Base-by-base conservation (phyloP, 1,140 invertebrate species). In the Adelges cooleyi region DNA sequence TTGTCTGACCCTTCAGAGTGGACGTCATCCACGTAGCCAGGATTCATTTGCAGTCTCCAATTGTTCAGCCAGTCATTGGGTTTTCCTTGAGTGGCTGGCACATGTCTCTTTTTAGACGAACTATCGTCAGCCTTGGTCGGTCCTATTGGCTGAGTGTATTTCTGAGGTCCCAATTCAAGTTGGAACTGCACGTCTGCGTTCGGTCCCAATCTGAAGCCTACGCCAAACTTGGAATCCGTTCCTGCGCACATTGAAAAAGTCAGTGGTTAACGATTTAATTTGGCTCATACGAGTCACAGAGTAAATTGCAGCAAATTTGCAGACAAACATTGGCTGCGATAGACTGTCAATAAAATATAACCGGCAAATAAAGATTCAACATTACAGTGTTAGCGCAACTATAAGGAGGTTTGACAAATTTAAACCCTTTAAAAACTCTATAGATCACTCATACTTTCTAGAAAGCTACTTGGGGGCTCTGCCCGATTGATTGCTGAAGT, bases 121-220 rank as follows among this genome's bases (percentile, higher is more conserved):
- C 25, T 67, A 20, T 54, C 18, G 15, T 17, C 27, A n/a, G 59
- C 40, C 25, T 46, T 27, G 1, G 23, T 36, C 6, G 65, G 65
- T 17, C 70, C 70, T 3, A 87, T 75, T 0, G 83, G 77, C 46
- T 80, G 79, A 0, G 87, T 89, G 44, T 82, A 76, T 9, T 74
- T 80, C 71, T 90, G 87, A 1, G 87, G 87, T 1, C 87, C 87
- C 8, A 89, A 72, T 72, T 90, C 87, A 18, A 88, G 74, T 15
- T 88, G 67, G 3, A 89, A 75, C 73, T 90, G 87, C 69, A 90
- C 82, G 74, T 90, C 87, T 0, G 87, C 87, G 74, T 89, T 84
- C 53, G 86, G 80, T 1, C 87, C 87, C 2, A 90, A 76, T 33
- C 86, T 78, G 72, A 88, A 90, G 1, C 87, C 87, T 69, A 89